Conservation (phyloP, 2,797 vertebrate genomes). For the Hydrophis major region DNA sequence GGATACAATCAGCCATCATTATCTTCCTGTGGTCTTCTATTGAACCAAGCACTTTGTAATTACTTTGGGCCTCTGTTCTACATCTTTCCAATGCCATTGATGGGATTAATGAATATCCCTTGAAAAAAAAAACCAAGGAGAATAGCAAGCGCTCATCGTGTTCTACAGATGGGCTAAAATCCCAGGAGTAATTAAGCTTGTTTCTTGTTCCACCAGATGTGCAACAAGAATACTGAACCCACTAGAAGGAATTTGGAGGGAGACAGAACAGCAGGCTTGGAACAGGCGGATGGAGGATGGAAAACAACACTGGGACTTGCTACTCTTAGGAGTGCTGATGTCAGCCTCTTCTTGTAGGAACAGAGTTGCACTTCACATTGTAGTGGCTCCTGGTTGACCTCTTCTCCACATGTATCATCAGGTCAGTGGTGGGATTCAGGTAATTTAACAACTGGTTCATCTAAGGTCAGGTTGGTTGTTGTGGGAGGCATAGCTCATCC, state of each 20-base stretch:
- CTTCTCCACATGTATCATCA: neutral
- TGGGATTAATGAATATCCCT: slow-evolving; percentile 70
- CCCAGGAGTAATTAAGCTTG: slow-evolving; percentile 72
- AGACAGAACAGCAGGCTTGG: slow-evolving; percentile 28
- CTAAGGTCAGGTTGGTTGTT: too few species aligned
- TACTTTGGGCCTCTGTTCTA: slow-evolving; percentile 67
- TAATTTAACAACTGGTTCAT: too few species aligned
- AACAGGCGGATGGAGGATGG: neutral
- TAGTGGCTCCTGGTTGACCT: neutral
- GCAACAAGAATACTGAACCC: slow-evolving; percentile 49
- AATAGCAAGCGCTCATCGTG: slow-evolving; percentile 64
- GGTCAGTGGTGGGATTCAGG: too few species aligned
- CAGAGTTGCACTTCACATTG: neutral
- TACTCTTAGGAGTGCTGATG: neutral
- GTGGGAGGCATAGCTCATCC: too few species aligned
- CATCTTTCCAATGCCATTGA: slow-evolving; percentile 66
- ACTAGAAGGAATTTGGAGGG: slow-evolving; percentile 52
- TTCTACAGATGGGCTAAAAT: slow-evolving; percentile 68
- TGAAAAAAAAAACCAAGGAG: slow-evolving; percentile 62
- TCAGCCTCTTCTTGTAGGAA: neutral
- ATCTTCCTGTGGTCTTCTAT: slow-evolving; percentile 64
- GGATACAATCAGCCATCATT: slow-evolving; percentile 67
- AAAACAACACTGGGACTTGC: neutral
- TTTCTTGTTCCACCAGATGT: slow-evolving; percentile 73
- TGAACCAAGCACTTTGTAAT: slow-evolving; percentile 67